These are phyloP conservation scores for Tetragonula carbonaria DNA, from an alignment of 2,888 invertebrate genomes.

Conservation along the genomic window DNA sequence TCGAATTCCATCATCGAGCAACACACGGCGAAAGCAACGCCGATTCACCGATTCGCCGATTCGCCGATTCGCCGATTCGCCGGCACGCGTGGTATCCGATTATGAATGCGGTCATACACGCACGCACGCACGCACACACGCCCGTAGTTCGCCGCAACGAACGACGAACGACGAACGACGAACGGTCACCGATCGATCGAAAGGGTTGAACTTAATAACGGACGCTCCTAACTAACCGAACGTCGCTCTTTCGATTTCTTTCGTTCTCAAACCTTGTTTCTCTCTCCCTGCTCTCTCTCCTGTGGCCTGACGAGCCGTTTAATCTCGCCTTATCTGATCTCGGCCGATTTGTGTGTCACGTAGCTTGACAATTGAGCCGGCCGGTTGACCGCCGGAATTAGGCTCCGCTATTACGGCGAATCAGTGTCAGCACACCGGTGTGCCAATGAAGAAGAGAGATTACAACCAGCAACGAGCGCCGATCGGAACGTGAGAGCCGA, in stretches of 20 bases:
- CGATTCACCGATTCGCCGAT: not conserved
- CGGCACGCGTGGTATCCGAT: constrained; percentile 37
- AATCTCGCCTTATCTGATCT: constrained; percentile 22
- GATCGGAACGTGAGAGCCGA: constrained; percentile 58
- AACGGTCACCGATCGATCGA: constrained; percentile 29
- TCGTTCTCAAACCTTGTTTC: not conserved
- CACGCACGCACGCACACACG: not conserved
- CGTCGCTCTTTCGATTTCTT: constrained; percentile 41
- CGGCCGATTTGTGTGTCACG: constrained; percentile 48
- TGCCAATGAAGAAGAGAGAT: constrained; percentile 59
- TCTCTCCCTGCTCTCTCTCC: too few relatives aligned
- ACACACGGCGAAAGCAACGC: constrained; percentile 28
- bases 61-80: not conserved
- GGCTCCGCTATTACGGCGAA: constrained; percentile 50
- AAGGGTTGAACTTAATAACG: constrained; percentile 56
- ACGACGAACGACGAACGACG: not conserved
- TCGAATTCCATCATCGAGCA: constrained; percentile 20
- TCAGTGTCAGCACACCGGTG: constrained; percentile 52
- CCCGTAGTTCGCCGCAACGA: not conserved
- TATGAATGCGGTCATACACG: constrained; percentile 35
- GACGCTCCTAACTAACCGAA: not conserved
- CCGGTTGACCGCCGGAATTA: constrained; percentile 49
- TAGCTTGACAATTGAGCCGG: constrained; percentile 57
- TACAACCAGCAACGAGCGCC: constrained; percentile 6
- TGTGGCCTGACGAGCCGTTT: constrained; percentile 1